Evolutionary conservation across 2,888 invertebrate genomes (phyloP).

Genomic region (Epistrophella euchroma): DNA sequence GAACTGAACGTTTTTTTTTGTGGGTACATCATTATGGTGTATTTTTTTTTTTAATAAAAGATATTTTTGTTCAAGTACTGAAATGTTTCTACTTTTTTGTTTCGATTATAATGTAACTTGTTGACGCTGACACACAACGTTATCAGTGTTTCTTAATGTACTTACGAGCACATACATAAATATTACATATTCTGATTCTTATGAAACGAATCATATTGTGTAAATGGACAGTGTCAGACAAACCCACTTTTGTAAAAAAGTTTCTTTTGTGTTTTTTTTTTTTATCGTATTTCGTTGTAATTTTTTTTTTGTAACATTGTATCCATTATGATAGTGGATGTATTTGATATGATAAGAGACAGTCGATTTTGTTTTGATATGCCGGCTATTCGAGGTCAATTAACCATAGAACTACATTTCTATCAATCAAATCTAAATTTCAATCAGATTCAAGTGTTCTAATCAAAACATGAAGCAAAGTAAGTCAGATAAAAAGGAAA

Average conservation of each 20-base stretch:
- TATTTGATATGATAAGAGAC: slow-evolving; percentile 13
- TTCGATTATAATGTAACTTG: neutral
- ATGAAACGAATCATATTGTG: slow-evolving; percentile 1
- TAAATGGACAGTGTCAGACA: neutral
- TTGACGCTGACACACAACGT: neutral
- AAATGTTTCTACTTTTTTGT: neutral
- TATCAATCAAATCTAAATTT: neutral
- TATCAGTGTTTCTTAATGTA: slow-evolving; percentile 7
- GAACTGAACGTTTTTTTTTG: neutral
- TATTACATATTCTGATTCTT: neutral
- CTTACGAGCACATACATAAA: neutral
- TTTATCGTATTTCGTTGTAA: neutral
- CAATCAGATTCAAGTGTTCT: neutral
- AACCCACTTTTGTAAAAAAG: neutral
- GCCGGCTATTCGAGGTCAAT: slow-evolving; percentile 13
- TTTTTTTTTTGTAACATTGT: neutral
- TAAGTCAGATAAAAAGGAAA: neutral
- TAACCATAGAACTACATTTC: neutral
- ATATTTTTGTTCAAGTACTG: neutral
- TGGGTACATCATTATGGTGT: neutral
- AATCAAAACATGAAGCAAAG: neutral
- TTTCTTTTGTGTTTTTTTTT: neutral
- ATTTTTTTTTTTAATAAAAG: neutral
- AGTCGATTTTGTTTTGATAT: slow-evolving; percentile 2
- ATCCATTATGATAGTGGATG: neutral